These are phyloP conservation scores for Danaus melanippus DNA, from an alignment of 1,140 invertebrate genomes.

Conservation along the genomic window DNA sequence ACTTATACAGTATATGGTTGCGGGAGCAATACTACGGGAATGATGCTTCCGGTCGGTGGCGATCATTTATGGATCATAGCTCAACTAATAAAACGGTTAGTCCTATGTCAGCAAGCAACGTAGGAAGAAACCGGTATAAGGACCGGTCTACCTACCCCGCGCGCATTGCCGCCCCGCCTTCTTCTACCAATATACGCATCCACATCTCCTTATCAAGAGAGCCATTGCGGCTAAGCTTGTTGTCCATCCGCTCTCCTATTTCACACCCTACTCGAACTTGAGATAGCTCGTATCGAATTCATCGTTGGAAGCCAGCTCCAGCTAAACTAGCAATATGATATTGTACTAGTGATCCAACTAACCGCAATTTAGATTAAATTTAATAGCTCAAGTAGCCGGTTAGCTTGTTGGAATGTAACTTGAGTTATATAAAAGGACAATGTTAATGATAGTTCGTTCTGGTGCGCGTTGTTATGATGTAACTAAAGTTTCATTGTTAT, in stretches of 20 bases:
- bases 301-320: constrained; percentile 37
- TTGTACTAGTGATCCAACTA: constrained; percentile 33
- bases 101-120: constrained; percentile 53
- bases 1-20: constrained; percentile 3
- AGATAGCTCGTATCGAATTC: constrained; percentile 49
- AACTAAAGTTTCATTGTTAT: constrained; percentile 35
- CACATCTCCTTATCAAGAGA: constrained; percentile 57
- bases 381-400: constrained; percentile 17
- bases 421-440: constrained; percentile 24
- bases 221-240: constrained; percentile 55
- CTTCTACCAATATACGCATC: constrained; percentile 60
- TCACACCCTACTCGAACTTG: constrained; percentile 39
- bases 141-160: constrained; percentile 48
- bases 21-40: constrained; percentile 34
- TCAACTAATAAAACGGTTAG: constrained; percentile 66
- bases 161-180: constrained; percentile 27
- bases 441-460: constrained; percentile 22
- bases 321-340: constrained; percentile 53
- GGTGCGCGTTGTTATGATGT: constrained; percentile 35
- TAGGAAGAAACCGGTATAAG: constrained; percentile 61
- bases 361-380: constrained; percentile 56
- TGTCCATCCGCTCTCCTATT: constrained; percentile 56
- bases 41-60: constrained; percentile 33
- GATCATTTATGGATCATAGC: constrained; percentile 59
- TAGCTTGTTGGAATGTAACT: constrained; percentile 12